Percentiles rank a stretch among this genome's conserved stretches.
Conservation (phyloP, 30 jellyfish, hydroid and myxozoan species). For the Aurelia aurita region DNA sequence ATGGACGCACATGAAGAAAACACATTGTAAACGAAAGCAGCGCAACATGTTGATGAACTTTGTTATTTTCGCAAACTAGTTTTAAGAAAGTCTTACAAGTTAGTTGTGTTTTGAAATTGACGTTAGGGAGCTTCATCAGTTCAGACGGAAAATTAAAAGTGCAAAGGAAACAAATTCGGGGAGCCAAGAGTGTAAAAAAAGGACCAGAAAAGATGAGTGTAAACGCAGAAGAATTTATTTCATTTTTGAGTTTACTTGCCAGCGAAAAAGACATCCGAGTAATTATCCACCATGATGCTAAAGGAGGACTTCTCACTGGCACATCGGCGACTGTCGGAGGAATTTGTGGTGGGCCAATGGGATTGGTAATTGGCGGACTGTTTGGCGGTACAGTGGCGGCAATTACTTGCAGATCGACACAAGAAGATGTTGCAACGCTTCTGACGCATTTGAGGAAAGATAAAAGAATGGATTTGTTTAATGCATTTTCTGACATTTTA, state of each 20-base stretch:
- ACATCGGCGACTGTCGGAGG: conserved; percentile 94
- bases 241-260: conserved; percentile 63
- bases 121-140: not conserved
- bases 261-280: conserved; percentile 74
- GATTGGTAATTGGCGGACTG: conserved; percentile 73
- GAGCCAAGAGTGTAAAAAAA: not conserved
- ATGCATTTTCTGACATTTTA: conserved; percentile 51
- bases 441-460: conserved; percentile 61
- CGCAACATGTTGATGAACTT: not conserved
- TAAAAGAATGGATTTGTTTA: conserved; percentile 41
- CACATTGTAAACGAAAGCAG: not conserved
- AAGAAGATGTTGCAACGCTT: conserved; percentile 60
- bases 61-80: not conserved
- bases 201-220: conserved; percentile 53
- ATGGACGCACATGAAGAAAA: not conserved
- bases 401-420: conserved; percentile 63
- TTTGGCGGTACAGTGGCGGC: conserved; percentile 92
- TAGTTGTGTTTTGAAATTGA: conserved; percentile 8
- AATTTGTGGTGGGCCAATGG: conserved; percentile 86
- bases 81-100: not conserved
- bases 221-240: conserved; percentile 78
- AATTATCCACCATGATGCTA: conserved; percentile 60
- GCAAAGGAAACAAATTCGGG: not conserved
- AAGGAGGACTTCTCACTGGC: conserved; percentile 84
- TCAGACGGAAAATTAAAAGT: not conserved